A percentile compares a stretch with the other conserved stretches of the same genome.
These are phyloP conservation scores for Oryzias curvinotus DNA, from an alignment of 2,113 vertebrate species.

Conservation along the genomic window DNA sequence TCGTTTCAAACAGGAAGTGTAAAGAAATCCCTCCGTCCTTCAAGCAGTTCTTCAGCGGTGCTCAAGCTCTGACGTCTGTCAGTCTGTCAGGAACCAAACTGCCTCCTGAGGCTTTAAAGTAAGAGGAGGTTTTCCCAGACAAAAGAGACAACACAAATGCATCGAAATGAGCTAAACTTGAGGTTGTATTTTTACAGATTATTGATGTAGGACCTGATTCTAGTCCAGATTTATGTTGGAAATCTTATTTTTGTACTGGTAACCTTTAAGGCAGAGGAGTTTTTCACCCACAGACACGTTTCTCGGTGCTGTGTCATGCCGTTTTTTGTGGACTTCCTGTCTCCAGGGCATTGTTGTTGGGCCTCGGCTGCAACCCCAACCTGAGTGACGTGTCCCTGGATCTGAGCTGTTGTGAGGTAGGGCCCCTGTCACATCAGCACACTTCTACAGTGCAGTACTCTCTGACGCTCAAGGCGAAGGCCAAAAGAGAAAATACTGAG, in stretches of 20 bases:
- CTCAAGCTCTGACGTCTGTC: constrained; percentile 85
- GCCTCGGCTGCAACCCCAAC: constrained; percentile 92
- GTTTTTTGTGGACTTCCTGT: constrained; percentile 15
- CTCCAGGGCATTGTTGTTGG: constrained; percentile 88
- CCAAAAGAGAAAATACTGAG: too few relatives aligned
- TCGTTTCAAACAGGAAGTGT: constrained; percentile 80
- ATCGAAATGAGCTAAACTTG: too few relatives aligned
- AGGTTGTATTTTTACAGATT: too few relatives aligned
- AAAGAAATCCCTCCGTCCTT: constrained; percentile 89
- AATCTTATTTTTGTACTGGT: too few relatives aligned
- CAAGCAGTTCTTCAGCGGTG: constrained; percentile 93
- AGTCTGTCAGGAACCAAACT: constrained; percentile 91
- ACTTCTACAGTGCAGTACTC: not conserved
- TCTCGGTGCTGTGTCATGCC: too few relatives aligned
- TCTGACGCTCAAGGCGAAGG: not conserved
- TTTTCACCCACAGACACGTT: too few relatives aligned
- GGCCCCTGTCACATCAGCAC: not conserved
- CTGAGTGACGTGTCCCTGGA: constrained; percentile 93
- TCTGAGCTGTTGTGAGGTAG: constrained; percentile 95
- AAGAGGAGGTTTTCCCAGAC: constrained; percentile 53
- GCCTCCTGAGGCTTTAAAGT: constrained; percentile 94
- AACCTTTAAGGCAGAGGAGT: too few relatives aligned
- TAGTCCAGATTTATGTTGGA: too few relatives aligned
- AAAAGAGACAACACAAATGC: not conserved
- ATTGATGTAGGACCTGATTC: too few relatives aligned